Evolutionary conservation across 2,797 vertebrate species (phyloP), one percentile per base, ranked within the genome.

Genomic region (Chelon auratus): DNA sequence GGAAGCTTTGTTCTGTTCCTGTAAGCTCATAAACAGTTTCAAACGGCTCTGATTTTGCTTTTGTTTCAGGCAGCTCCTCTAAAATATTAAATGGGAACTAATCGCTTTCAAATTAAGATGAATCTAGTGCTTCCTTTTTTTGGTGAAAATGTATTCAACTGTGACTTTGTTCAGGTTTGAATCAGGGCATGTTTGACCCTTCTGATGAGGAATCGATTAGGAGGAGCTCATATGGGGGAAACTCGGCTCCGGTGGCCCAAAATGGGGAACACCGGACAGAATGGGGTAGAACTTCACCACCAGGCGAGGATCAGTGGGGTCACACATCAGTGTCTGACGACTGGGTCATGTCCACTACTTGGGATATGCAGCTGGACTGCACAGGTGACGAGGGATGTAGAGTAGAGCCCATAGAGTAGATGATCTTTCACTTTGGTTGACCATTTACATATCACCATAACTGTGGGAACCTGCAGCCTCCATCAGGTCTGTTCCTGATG

Each of bases 371-470:
- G 2, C 83, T 84, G 74, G 71, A 81, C 70, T 8, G 73, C 62
- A 62, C 77, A 91, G 89, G 87, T 92, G 91, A 91, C 50, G 5
- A 71, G 70, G 67, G 61, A 47, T 18, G n/a, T 81, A 91, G 83
- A 75, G 14, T 68, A 85, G 71, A 80, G 42, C 24, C 48, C 2
- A 48, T 87, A 82, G 75, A 76, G 0, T 62, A 78, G 69, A 75
- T 17, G 8, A 6, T 47, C 22, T 14, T 63, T 77, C 22, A 65
- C 60, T 75, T 53, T 62, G 69, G 82, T 80, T 77, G 64, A 80
- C 72, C 66, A 57, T 77, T 71, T 69, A 64, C 11, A 51, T 12
- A n/a, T n/a, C 13, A 2, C 4, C 6, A 8, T 9, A 2, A 39
- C 15, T 59, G 30, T 30, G 30, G 30, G 30, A 33, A 33, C 30